Evolutionary conservation across 2,113 vertebrate genomes (phyloP).

Genomic region (Platysternon megacephalum): DNA sequence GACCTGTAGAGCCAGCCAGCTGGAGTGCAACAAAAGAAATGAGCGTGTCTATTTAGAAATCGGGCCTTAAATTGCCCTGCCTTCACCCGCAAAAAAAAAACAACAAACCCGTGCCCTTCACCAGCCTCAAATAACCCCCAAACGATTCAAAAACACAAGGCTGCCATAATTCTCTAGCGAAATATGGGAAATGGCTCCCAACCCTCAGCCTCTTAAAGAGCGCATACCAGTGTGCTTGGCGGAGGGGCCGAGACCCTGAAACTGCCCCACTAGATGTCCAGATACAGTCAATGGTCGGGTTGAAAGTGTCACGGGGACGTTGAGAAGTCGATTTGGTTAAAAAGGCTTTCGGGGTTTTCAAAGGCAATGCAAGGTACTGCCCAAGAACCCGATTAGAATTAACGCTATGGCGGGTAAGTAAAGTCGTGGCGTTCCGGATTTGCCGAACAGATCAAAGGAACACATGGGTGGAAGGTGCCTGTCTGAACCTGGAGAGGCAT

Average conservation of each 20-base stretch:
- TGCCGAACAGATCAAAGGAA: background rate
- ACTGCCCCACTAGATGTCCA: background rate
- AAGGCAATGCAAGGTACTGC: background rate
- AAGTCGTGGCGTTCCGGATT: background rate
- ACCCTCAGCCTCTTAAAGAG: background rate
- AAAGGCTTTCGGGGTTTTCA: background rate
- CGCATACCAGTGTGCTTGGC: background rate
- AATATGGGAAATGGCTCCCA: background rate
- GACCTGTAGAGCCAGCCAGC: background rate
- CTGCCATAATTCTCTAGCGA: background rate
- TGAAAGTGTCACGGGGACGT: background rate
- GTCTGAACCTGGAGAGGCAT: background rate
- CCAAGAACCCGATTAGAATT: background rate
- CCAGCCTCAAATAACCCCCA: background rate
- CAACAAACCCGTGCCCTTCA: background rate
- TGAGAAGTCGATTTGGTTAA: background rate
- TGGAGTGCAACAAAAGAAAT: background rate
- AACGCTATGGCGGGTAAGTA: background rate
- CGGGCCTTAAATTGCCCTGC: background rate
- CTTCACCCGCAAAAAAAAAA: background rate
- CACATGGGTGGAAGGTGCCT: background rate
- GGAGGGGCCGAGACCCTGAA: background rate
- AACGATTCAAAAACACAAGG: background rate
- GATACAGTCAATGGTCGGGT: background rate
- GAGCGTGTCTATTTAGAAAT: background rate